Conservation (phyloP, 2,797 vertebrate species). For the Periparus ater region DNA sequence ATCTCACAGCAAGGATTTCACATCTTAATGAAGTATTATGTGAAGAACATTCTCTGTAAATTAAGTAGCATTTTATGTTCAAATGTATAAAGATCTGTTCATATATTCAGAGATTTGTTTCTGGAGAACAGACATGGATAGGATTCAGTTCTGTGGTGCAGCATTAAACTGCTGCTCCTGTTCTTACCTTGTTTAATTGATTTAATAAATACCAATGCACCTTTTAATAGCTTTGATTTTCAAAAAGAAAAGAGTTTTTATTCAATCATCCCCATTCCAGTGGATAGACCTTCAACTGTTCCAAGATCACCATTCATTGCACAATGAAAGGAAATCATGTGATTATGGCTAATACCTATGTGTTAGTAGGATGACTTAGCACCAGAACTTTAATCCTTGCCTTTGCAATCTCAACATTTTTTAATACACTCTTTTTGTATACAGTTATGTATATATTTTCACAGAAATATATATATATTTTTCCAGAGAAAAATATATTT, state of each 20-base stretch:
- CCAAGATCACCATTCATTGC: not conserved
- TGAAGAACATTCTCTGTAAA: not conserved
- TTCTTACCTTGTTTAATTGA: not conserved
- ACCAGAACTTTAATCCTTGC: not conserved
- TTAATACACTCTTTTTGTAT: not conserved
- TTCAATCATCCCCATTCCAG: not conserved
- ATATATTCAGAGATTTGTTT: not conserved
- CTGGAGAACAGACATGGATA: not conserved
- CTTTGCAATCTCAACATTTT: not conserved
- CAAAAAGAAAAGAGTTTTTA: not conserved
- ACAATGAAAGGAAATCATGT: not conserved
- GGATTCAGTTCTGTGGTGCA: not conserved
- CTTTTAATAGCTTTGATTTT: not conserved
- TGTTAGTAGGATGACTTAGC: not conserved
- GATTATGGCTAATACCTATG: not conserved
- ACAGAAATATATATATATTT: not conserved
- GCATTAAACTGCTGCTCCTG: not conserved
- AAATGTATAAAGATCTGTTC: not conserved
- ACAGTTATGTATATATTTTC: not conserved
- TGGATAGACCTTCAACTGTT: not conserved
- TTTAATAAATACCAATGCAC: not conserved
- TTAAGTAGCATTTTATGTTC: not conserved
- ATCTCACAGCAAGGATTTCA: slow-evolving; percentile 14
- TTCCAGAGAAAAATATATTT: not conserved
- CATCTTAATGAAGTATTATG: slow-evolving; percentile 1